Evolutionary conservation across 2,797 vertebrate species (phyloP), one percentile per base, ranked within the genome.

Genomic region (Microcaecilia unicolor): DNA sequence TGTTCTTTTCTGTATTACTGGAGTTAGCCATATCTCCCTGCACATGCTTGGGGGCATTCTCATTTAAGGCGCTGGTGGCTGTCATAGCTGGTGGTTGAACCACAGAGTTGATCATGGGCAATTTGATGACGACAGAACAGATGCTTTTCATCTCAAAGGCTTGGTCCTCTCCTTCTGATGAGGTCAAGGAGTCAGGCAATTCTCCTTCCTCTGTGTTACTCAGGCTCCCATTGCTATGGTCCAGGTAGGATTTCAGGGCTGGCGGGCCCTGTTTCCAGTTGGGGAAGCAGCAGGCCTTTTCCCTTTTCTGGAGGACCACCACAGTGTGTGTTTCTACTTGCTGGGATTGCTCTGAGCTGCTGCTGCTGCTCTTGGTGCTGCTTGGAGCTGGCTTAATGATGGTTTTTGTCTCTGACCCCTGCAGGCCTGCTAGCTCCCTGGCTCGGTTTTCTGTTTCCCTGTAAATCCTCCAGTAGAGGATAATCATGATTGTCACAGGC

Each of bases 391-490:
- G 38, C 2, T 24, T 32, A 3, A 15, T 31, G 28, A 22, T 58
- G 8, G 49, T 61, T 1, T 61, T 61, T 0, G 69, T 70, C 31
- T 61, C 68, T 1, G 75, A 78, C 17, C 76, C 81, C 39, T 81
- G 74, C 8, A 87, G 62, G 7, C 74, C 67, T 1, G 73, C 71
- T 20, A 85, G 66, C 50, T 78, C 78, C 45, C 69, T 63, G 2
- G 76, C 65, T 10, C 80, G 58, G 37, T 79, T 84, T 52, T 81
- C 78, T 0, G 80, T 87, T 64, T 87, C 84, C 29, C 71, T 70
- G 55, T 85, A 87, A 61, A 86, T 80, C 24, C 70, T 73, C 78
- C 81, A 86, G 54, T 86, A 86, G 10, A 87, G 68, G 0, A 67
- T 65, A 34, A 72, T 80, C 84, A 87, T 87, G 41, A 87, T 84